phyloP scores from a whole-genome alignment of 1,140 invertebrate genomes.

The Drosophila ogumai region DNA sequence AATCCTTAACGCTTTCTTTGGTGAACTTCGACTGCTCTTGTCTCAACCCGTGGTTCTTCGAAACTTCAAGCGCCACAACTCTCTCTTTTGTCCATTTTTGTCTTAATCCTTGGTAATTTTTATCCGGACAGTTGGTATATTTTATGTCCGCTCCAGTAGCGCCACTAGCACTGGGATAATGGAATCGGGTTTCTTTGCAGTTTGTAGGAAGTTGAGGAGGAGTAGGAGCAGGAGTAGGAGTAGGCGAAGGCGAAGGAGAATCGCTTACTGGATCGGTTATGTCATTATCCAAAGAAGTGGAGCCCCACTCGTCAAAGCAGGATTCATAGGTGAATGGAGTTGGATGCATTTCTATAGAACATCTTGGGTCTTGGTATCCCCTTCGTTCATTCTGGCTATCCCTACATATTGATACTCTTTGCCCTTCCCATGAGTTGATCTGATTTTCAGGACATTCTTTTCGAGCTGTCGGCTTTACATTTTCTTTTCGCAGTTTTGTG shows the following conservation, averaged over 20 bases:
- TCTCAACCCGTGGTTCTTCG: too few species aligned
- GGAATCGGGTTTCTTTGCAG: too few species aligned
- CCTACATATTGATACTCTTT: neutral
- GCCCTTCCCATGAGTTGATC: neutral
- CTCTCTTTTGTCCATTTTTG: too few species aligned
- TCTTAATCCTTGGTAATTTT: neutral
- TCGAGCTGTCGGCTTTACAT: neutral
- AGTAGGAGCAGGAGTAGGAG: too few species aligned
- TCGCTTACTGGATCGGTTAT: neutral
- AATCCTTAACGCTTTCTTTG: too few species aligned
- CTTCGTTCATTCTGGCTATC: neutral
- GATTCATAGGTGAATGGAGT: neutral
- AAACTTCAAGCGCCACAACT: too few species aligned
- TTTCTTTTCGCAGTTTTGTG: constrained; percentile 8
- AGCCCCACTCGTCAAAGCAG: neutral
- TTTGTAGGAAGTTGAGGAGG: neutral
- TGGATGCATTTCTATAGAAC: neutral
- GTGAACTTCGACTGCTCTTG: too few species aligned
- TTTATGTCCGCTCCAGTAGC: too few species aligned
- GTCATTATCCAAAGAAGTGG: neutral
- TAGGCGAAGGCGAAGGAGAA: neutral
- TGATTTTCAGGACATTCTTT: neutral
- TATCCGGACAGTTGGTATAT: too few species aligned
- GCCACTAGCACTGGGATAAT: too few species aligned
- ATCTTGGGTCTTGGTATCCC: neutral